Evolutionary conservation across 2,113 vertebrate species (phyloP), one percentile per base, ranked within the genome.

Genomic region (Pholis gunnellus): DNA sequence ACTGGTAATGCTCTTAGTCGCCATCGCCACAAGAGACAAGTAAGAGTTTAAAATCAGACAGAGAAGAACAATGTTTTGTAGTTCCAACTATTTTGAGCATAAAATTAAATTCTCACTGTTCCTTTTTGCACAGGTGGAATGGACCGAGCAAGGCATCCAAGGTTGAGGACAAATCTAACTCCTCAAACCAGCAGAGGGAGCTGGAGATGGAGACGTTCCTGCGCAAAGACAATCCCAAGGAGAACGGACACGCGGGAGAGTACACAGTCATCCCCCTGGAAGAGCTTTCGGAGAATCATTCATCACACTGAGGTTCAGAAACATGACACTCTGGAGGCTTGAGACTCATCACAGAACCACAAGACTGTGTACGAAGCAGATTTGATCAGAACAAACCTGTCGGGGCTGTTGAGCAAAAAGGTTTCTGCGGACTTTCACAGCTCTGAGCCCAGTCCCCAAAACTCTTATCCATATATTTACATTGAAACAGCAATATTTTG

Each of bases 1-100:
- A 6, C 67, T 94, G 59, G 25, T 92, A 2, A 52, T 90, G 31
- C 3, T 93, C 40, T 90, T 20, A 0, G 75, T 82, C 27, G 93
- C 92, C 69, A 87, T 94, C 5, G 94, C 92, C 38, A 94, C 94
- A 9, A 91, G 88, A 87, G 81, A 94, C 40, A 94, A 89, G 94
- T 94, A 38, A 93, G 91, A 38, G 48, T 63, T 52, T 13, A 40
- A 57, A 25, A 34, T 38, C 5, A 36, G 5, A 42, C 4, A 18
- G 11, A 34, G 44, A 17, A 20, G n/a, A 44, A 20, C 2, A 11
- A 60, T 31, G 7, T 60, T 7, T 36, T 61, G 2, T 38, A 2
- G 27, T 0, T 5, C 8, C 29, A 6, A 10, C 6, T 10, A 3
- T 34, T 75, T 5, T 22, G 4, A 84, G 29, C 10, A 11, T 2